phyloP scores from a whole-genome alignment of 1,140 invertebrate genomes.

The Caerostris extrusa region DNA sequence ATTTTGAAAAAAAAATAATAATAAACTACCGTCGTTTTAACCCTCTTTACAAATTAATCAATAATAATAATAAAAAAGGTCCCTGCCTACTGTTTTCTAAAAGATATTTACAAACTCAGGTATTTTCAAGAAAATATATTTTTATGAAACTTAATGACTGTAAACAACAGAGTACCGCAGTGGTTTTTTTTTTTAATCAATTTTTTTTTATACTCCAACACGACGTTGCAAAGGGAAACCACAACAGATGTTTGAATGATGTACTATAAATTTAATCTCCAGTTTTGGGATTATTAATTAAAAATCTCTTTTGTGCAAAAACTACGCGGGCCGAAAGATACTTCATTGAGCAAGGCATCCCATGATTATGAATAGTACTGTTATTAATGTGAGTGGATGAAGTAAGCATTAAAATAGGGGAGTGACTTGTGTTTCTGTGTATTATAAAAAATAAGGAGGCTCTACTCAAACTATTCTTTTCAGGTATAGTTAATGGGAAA shows the following conservation, averaged over 20 bases:
- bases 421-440: no score
- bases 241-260: constrained; percentile 36
- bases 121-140: neutral
- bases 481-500: no score
- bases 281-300: constrained; percentile 44
- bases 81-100: neutral
- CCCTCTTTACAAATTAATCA: neutral
- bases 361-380: constrained; percentile 14
- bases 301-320: neutral
- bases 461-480: no score
- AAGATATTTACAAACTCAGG: neutral
- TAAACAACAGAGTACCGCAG: neutral
- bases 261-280: constrained; percentile 38
- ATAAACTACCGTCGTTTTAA: no score
- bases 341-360: neutral
- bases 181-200: neutral
- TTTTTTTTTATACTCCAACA: neutral
- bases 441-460: no score
- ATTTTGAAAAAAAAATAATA: no score
- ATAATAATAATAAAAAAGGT: neutral
- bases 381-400: neutral
- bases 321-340: constrained; percentile 4
- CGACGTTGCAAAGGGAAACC: no score
- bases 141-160: constrained; percentile 25
- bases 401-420: no score